Evolutionary conservation across 2,113 vertebrate genomes (phyloP), one percentile per base, ranked within the genome.

Genomic region (Butorides virescens): DNA sequence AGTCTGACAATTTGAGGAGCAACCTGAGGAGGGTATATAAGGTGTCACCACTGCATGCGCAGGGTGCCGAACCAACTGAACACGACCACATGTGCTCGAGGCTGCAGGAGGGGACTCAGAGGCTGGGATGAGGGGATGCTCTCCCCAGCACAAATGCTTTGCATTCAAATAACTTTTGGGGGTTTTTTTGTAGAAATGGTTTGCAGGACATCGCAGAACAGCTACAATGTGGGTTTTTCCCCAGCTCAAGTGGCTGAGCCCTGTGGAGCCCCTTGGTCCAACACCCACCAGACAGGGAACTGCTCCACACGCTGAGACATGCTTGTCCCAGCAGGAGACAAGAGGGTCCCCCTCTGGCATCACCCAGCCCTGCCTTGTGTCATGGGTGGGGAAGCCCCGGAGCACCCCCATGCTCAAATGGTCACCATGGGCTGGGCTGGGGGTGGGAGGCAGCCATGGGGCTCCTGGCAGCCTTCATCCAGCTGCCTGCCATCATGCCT

Each of bases 1-100:
- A 61, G 5, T 39, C 47, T 83, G 88, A 47, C 13, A 80, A 10
- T 53, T 36, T 62, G 59, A 94, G 56, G 12, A 88, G 78, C 14
- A 74, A 90, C 34, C 16, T 16, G 63, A 92, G 82, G n/a, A 86
- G 58, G 67, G 30, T 21, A 18, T 65, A 58, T 62, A 65, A 75
- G 8, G 9, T 90, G 46, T 88, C 92, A 85, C 34, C 62, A 73
- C 36, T 13, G 61, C 56, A 63, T 0, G 0, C 0, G 1, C 1
- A 0, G 16, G 39, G 5, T 65, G 42, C 27, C 1, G 2, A 73
- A 83, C 0, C 2, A 87, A 65, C 44, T 72, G 59, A 73, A 42
- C 29, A 17, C 9, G 61, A 86, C 46, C 63, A 3, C 3, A 10
- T 26, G 49, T n/a, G 18, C 9, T 47, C 2, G 2, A 58, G 18